Evolutionary conservation across 2,113 vertebrate genomes (phyloP), one percentile per base, ranked within the genome.

Genomic region (Alligator mississippiensis): DNA sequence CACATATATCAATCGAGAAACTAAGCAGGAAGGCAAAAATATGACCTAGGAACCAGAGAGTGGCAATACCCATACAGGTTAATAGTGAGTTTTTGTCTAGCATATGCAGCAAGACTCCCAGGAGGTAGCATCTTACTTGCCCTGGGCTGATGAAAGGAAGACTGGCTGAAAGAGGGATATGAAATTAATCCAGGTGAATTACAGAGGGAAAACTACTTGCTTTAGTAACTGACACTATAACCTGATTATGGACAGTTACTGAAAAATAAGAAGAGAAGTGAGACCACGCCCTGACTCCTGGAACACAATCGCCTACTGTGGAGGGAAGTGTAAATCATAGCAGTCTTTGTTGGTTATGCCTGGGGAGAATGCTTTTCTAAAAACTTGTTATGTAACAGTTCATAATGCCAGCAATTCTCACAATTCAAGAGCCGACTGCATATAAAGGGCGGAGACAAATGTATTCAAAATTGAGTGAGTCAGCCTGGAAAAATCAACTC

Each of bases 401-500:
- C 66, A 78, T 60, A 80, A 75, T 94, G 95, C 96, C 94, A 97
- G 92, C 85, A 84, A 47, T 47, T 80, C 90, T 90, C 87, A 95
- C 90, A 94, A 94, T 89, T 75, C 80, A 92, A 93, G 90, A 95
- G 96, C 18, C 93, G 95, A 96, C 89, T 96, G 87, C 96, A 93
- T 90, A 92, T 94, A 47, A 78, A 96, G 96, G 96, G 96, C 94
- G 96, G 96, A 97, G 96, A 94, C 92, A 94, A 94, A 96, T 92
- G 93, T 96, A 94, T 95, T 82, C 82, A 72, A 92, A 89, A 78
- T 92, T 90, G 95, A 93, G 83, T 96, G 96, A 97, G 93, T 97
- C 95, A 96, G 90, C 90, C 96, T 60, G 92, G 96, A 97, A 96
- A 97, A 96, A 97, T 82, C 93, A 96, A 95, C 90, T 94, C 92